Evolutionary conservation across 2,797 vertebrate genomes (phyloP).

Genomic region (Thunnus albacares): DNA sequence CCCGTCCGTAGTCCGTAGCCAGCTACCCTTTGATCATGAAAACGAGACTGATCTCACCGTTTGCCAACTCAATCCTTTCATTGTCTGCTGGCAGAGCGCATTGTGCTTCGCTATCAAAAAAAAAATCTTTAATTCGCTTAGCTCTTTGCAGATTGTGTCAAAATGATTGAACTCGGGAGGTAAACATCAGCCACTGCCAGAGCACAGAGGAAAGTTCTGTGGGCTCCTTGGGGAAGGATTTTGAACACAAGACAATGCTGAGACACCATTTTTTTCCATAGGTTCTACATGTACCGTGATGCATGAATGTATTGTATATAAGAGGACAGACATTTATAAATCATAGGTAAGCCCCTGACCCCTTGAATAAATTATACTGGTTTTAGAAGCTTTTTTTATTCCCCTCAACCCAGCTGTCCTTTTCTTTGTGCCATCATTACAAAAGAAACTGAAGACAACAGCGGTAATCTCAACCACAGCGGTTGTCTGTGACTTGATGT

Average conservation of each 20-base stretch:
- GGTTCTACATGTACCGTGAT: slow-evolving; percentile 2
- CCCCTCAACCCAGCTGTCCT: slow-evolving; percentile 26
- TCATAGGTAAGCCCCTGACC: slow-evolving; percentile 40
- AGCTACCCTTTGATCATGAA: slow-evolving; percentile 69
- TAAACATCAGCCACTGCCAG: slow-evolving; percentile 56
- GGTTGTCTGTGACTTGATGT: slow-evolving; percentile 27
- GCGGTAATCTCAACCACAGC: slow-evolving; percentile 16
- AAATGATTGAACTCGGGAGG: slow-evolving; percentile 70
- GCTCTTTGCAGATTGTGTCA: slow-evolving; percentile 75
- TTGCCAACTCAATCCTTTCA: slow-evolving; percentile 72
- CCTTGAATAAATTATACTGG: slow-evolving; percentile 57
- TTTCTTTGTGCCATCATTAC: slow-evolving; percentile 35
- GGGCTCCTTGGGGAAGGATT: slow-evolving; percentile 25
- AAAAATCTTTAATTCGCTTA: slow-evolving; percentile 73
- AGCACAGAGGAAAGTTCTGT: slow-evolving; percentile 27
- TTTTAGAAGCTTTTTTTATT: slow-evolving; percentile 46
- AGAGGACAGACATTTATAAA: slow-evolving; percentile 46
- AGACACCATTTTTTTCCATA: not conserved
- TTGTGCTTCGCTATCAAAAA: slow-evolving; percentile 67
- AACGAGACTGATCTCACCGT: slow-evolving; percentile 66
- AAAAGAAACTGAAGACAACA: slow-evolving; percentile 42
- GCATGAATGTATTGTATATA: slow-evolving; percentile 41
- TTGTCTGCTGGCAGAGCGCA: slow-evolving; percentile 70
- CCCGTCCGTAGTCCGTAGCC: slow-evolving; percentile 43
- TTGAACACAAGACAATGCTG: slow-evolving; percentile 28